Evolutionary conservation across 2,888 invertebrate species (phyloP), one percentile per base, ranked within the genome.

Genomic region (Andrena bucephala): DNA sequence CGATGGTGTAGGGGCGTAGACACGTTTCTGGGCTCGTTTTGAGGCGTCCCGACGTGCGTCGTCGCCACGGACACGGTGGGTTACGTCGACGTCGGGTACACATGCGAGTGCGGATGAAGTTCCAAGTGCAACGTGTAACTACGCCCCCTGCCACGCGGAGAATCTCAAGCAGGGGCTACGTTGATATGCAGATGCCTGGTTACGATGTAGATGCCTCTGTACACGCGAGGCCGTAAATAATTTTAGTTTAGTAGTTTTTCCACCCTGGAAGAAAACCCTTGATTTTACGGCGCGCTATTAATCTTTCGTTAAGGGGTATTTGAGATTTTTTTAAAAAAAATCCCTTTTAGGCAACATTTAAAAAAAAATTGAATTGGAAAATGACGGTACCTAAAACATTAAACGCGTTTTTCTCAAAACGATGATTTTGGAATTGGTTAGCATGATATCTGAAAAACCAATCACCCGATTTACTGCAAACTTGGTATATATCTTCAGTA

Each of bases 71-170:
- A 42, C 16, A 42, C 16, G 42, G 42, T 42, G 68, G 60, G 75
- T 67, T 70, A 65, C 74, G 24, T 70, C 69, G 31, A 76, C 48
- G 72, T 77, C 70, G 69, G 16, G 16, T 13, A 52, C 86, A 81
- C 76, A 81, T 63, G 57, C 81, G 75, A 84, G 74, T 81, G 59
- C 50, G 57, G 70, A 82, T 67, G 68, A 79, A 81, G 71, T 83
- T 81, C 77, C 63, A 48, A 42, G 65, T 36, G 74, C 77, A 76
- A 76, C 65, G 67, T 71, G 71, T 62, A 81, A 70, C 78, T 79
- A 79, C 69, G 73, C 4, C 10, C 54, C 42, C 16, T 65, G 68
- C 68, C 67, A 70, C 63, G 57, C 71, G 71, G 60, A 63, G 75
- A 83, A 71, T 68, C 75, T 63, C 63, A 74, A 84, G 77, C 68